These are phyloP conservation scores for Listronotus oregonensis DNA, from an alignment of 1,140 invertebrate genomes.

Conservation along the genomic window DNA sequence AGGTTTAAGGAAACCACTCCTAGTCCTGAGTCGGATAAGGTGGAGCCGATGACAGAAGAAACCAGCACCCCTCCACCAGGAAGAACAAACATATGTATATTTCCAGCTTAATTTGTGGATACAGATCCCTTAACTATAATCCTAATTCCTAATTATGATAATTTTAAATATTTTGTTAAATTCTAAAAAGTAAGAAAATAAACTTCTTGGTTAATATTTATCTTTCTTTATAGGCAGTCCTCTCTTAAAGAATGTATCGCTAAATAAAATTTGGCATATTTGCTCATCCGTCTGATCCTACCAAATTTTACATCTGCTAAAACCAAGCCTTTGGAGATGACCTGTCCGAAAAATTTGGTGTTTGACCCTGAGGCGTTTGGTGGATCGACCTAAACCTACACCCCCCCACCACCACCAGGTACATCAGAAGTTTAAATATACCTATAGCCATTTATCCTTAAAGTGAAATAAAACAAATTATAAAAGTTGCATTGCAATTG, in stretches of 20 bases:
- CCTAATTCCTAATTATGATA: too few species aligned
- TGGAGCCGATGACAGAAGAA: conserved; percentile 26
- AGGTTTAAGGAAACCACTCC: conserved; percentile 24
- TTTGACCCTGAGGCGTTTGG: conserved; percentile 22
- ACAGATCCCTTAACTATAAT: too few species aligned
- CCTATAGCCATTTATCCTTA: too few species aligned
- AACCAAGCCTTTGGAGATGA: conserved; percentile 13
- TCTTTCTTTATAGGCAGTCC: conserved; percentile 8
- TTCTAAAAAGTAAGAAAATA: too few species aligned
- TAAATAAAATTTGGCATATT: conserved; percentile 33
- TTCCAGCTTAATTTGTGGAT: too few species aligned
- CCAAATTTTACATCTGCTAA: conserved; percentile 37
- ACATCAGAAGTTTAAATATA: too few species aligned
- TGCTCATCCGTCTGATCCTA: conserved; percentile 22
- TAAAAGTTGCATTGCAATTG: too few species aligned
- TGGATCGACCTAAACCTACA: conserved; percentile 26
- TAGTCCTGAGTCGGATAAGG: conserved; percentile 5
- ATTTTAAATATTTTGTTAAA: too few species aligned
- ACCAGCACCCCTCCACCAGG: conserved; percentile 7
- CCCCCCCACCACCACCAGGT: conserved; percentile 31
- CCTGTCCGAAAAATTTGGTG: conserved; percentile 26
- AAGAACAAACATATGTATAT: too few species aligned
- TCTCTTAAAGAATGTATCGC: conserved; percentile 18
- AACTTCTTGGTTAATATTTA: too few species aligned
- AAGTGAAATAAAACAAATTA: too few species aligned